phyloP scores from a whole-genome alignment of 2,797 vertebrate species.

The Epinephelus awoara region DNA sequence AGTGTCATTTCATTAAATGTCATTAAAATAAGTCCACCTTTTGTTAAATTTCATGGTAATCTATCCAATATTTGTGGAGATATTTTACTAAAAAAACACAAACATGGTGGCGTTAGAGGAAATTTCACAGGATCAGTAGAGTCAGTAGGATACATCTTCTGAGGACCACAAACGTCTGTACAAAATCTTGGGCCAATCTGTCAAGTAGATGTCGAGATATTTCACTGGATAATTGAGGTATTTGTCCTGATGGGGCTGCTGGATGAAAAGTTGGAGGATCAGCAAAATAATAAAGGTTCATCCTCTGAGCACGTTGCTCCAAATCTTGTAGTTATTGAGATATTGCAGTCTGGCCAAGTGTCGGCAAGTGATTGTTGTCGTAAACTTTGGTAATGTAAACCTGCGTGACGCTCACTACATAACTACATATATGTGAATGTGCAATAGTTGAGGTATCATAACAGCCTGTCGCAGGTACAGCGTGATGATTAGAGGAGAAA shows the following conservation, averaged over 20 bases:
- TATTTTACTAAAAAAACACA: not conserved
- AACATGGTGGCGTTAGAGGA: not conserved
- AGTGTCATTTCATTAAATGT: constrained; percentile 13
- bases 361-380: too few species aligned
- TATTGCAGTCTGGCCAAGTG: not conserved
- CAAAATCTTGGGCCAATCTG: not conserved
- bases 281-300: not conserved
- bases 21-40: not conserved
- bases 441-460: too few species aligned
- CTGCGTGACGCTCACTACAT: too few species aligned
- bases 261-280: not conserved
- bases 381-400: too few species aligned
- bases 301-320: not conserved
- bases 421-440: too few species aligned
- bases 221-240: constrained; percentile 1
- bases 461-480: too few species aligned
- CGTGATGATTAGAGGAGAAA: too few species aligned
- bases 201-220: not conserved
- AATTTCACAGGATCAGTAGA: not conserved
- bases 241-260: not conserved
- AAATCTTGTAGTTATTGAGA: not conserved
- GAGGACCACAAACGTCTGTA: not conserved
- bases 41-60: too few species aligned
- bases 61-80: not conserved
- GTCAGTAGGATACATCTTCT: not conserved